Base-by-base conservation (phyloP, 1,140 invertebrate genomes). In the Copidosoma floridanum region DNA sequence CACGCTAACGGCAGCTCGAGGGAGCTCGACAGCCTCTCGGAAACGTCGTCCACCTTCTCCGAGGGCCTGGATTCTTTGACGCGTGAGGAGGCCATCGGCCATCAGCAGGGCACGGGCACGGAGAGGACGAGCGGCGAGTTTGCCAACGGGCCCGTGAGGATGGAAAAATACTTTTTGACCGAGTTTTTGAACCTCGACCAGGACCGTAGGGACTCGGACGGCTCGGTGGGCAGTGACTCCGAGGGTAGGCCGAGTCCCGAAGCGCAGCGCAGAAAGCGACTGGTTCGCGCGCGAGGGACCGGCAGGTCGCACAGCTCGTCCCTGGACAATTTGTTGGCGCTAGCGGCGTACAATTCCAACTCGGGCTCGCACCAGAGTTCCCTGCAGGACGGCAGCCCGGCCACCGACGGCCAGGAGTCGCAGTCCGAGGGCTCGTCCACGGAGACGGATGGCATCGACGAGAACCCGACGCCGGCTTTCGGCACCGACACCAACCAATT, bases 141-240 rank as follows among this genome's bases (percentile, higher is more conserved):
- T 38, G 68, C 92, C 43, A 91, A 91, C 48, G 91, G 91, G 0
- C 93, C 92, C 0, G 5, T 1, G 1, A 83, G 92, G 20, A 73
- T 95, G 37, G 93, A 96, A 75, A 94, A 95, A 73, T 95, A 96
- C 77, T 95, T 95, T 76, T 76, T 93, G 0, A 90, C 89, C 0
- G 91, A 90, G 11, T 92, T 94, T 67, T 87, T 93, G 78, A 90
- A 90, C 3, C 91, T 93, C 56, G 88, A 86, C 68, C 82, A 85
- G 61, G 75, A 80, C 18, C 81, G 89, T 61, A 82, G 88, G 38
- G 88, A 91, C 67, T 90, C 90, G 0, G 91, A 92, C 69, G 92
- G 92, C 4, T 91, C 89, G 21, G 83, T 84, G 0, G 91, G 90
- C 5, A 94, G 92, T 73, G 91, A 94, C 68, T 93, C 91, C 67